Evolutionary conservation across 2,888 invertebrate species (phyloP).

Genomic region (Nesidiocoris tenuis): DNA sequence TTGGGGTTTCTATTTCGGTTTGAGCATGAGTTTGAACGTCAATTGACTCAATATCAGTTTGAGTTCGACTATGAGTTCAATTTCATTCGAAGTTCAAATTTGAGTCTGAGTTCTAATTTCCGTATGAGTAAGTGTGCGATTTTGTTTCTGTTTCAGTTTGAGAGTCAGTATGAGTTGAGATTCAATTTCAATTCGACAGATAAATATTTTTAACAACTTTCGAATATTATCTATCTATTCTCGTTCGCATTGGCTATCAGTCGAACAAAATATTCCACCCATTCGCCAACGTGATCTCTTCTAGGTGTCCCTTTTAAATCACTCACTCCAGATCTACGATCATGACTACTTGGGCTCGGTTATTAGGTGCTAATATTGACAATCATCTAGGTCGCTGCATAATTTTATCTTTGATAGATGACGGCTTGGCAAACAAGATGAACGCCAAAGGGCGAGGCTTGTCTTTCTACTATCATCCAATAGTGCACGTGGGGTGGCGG

Average conservation of each 20-base stretch:
- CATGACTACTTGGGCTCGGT: background rate
- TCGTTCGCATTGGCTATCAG: background rate
- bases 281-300: background rate
- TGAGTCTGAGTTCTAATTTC: too few species aligned
- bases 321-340: background rate
- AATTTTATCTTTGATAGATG: conserved; percentile 28
- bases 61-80: too few species aligned
- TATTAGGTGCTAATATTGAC: background rate
- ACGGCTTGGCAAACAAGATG: conserved; percentile 13
- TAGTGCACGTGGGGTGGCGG: conserved; percentile 31
- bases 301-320: background rate
- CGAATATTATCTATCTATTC: too few species aligned
- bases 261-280: background rate
- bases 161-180: too few species aligned
- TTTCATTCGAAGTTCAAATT: too few species aligned
- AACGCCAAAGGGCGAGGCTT: background rate
- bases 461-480: background rate
- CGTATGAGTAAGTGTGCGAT: too few species aligned
- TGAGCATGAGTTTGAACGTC: too few species aligned
- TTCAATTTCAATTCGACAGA: too few species aligned
- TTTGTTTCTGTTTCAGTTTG: too few species aligned
- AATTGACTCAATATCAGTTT: too few species aligned
- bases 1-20: too few species aligned
- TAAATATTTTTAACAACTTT: too few species aligned
- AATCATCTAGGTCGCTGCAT: conserved; percentile 31